Base-by-base conservation (phyloP, 2,888 invertebrate genomes). In the Xanthorhoe spadicearia region DNA sequence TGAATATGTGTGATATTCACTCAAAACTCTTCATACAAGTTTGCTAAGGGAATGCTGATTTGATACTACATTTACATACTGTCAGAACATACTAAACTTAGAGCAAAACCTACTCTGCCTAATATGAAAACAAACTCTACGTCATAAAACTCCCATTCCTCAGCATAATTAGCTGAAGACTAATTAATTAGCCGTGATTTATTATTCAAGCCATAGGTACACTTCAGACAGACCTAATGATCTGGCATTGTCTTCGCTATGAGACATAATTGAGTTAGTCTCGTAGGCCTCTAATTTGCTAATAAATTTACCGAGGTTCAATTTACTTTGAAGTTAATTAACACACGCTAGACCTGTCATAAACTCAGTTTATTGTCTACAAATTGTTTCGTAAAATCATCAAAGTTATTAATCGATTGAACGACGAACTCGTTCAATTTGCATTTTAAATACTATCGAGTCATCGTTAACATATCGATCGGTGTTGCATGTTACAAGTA, bases 311-410 rank as follows among this genome's bases (percentile, higher is more conserved):
- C 51, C 60, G 52, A 35, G 53, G 57, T 60, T 50, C 51, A 67
- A 60, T 64, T 64, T 43, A 43, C 63, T 61, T 59, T 64, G 49
- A 53, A 60, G 62, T 2, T 66, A 61, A 64, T 67, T 63, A 67
- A 38, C 60, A 48, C 48, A 51, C 17, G 23, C 35, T 49, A 46
- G 32, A 50, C 32, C 54, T 51, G 51, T 35, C 50, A 46, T 62
- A 55, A 53, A 53, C 46, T 57, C 32, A 51, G 53, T 19, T 28
- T 15, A 53, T 17, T 59, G 32, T 32, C 35, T 43, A 38, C 13
- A 28, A 62, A 58, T 56, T 54, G 43, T 55, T 62, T 48, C 28
- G 50, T 53, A 32, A 63, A 57, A 18, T 58, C 9, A 56, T 62
- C 19, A 38, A 38, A 13, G 13, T 53, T 28, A 15, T 50, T 43